phyloP scores from a whole-genome alignment of 1,140 invertebrate genomes.

The Brachionus koreanus region DNA sequence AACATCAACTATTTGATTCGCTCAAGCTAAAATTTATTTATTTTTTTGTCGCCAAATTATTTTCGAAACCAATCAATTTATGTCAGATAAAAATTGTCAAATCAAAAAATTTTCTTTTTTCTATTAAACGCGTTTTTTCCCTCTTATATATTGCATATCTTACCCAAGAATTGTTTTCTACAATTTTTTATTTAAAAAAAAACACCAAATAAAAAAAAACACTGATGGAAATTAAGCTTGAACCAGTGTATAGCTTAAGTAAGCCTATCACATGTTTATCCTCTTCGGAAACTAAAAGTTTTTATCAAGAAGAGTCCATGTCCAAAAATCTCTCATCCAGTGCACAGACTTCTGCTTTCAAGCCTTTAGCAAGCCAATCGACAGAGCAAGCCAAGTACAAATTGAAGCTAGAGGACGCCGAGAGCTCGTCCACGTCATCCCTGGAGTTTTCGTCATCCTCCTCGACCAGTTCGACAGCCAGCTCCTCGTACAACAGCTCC shows the following conservation, averaged over 20 bases:
- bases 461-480: background rate
- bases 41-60: background rate
- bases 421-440: background rate
- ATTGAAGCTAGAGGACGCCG: background rate
- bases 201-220: background rate
- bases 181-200: background rate
- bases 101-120: background rate
- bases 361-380: background rate
- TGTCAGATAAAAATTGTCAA: background rate
- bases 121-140: background rate
- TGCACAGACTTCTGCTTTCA: background rate
- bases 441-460: background rate
- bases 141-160: slow-evolving; percentile 16
- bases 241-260: background rate
- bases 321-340: background rate
- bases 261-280: background rate
- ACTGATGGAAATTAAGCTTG: slow-evolving; percentile 26
- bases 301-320: background rate
- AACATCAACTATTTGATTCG: background rate
- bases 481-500: background rate
- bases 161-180: background rate
- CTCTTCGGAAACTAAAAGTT: background rate
- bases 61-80: background rate
- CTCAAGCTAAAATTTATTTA: background rate
- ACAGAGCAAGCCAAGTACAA: slow-evolving; percentile 1